Evolutionary conservation across 2,797 vertebrate genomes (phyloP).

Genomic region (Pagetopsis macropterus): DNA sequence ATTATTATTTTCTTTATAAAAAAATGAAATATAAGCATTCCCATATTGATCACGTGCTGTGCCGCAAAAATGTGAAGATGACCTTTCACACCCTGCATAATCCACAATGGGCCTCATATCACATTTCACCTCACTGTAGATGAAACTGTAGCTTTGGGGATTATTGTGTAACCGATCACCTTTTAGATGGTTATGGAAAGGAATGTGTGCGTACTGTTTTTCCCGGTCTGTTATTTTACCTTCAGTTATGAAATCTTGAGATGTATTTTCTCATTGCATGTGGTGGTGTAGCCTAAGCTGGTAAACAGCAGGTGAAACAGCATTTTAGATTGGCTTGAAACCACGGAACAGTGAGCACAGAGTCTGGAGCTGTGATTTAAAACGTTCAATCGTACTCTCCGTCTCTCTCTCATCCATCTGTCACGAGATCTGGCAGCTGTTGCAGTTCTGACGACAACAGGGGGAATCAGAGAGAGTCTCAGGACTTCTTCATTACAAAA

Average conservation of each 20-base stretch:
- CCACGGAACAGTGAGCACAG: constrained; percentile 18
- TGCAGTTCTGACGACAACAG: constrained; percentile 78
- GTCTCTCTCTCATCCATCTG: constrained; percentile 67
- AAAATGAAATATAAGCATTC: background rate
- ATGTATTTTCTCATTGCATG: background rate
- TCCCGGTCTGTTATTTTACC: background rate
- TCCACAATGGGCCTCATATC: constrained; percentile 13
- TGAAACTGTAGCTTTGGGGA: constrained; percentile 54
- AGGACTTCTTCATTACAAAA: constrained; percentile 76
- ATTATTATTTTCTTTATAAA: background rate
- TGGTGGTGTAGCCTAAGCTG: background rate
- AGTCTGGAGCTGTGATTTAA: constrained; percentile 37
- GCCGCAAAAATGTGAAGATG: background rate
- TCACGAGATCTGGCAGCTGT: constrained; percentile 84
- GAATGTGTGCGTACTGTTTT: constrained; percentile 42
- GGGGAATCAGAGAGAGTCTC: constrained; percentile 67
- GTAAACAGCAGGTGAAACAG: constrained; percentile 39
- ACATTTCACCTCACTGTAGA: constrained; percentile 20
- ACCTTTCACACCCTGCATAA: constrained; percentile 9
- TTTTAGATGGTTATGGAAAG: constrained; percentile 45
- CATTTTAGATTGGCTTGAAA: constrained; percentile 24
- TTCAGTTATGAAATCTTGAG: background rate
- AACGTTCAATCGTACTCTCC: constrained; percentile 26
- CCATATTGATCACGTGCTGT: background rate
- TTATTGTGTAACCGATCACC: constrained; percentile 58